Conservation (phyloP, 2,113 vertebrate species). For the Miniopterus natalensis region DNA sequence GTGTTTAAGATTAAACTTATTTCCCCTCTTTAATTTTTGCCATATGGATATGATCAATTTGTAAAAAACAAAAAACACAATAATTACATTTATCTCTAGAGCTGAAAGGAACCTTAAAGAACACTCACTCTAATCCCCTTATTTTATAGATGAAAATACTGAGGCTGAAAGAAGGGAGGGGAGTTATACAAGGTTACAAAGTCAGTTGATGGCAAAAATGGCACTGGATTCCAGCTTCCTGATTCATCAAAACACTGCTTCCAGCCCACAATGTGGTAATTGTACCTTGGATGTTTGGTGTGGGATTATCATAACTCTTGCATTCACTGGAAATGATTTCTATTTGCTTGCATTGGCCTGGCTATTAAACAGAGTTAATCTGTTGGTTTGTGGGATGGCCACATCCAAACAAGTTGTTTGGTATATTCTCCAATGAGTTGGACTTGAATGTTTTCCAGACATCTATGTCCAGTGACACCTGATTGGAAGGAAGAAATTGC, state of each 20-base stretch:
- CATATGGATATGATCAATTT: not conserved
- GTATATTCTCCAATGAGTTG: not conserved
- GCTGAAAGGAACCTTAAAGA: not conserved
- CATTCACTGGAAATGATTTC: constrained; percentile 32
- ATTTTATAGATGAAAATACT: constrained; percentile 39
- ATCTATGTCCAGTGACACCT: not conserved
- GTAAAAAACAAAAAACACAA: constrained; percentile 50
- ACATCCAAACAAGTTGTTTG: constrained; percentile 24
- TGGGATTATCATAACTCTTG: constrained; percentile 26
- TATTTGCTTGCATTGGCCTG: constrained; percentile 5
- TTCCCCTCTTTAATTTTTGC: constrained; percentile 40
- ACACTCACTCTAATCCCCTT: not conserved
- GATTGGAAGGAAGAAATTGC: constrained; percentile 36
- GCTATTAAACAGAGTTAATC: not conserved
- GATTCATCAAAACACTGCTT: not conserved
- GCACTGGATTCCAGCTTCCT: not conserved
- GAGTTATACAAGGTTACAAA: not conserved
- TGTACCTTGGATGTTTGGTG: not conserved
- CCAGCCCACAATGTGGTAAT: not conserved
- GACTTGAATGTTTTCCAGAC: constrained; percentile 38
- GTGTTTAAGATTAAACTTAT: constrained; percentile 25
- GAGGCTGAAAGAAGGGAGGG: not conserved
- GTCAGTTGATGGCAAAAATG: constrained; percentile 35
- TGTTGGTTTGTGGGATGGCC: not conserved
- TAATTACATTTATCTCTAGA: constrained; percentile 17